Base-by-base conservation (phyloP, 2,797 vertebrate genomes). In the Champsocephalus esox region DNA sequence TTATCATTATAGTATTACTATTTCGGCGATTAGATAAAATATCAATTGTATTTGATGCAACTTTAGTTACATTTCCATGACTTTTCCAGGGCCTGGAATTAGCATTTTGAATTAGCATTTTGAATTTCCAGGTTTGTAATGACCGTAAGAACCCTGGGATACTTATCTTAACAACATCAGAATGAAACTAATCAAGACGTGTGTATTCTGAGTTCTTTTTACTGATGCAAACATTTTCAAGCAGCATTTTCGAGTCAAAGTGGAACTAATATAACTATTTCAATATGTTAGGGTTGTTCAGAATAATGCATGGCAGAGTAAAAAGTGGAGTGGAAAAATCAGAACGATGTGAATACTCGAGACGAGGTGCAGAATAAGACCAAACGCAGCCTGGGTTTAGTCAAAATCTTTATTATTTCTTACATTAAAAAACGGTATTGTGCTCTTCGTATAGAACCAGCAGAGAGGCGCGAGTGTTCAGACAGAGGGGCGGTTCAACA, bases 371-470 rank as follows among this genome's bases (percentile, higher is more conserved):
- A 38, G 9, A 57, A 49, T 34, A 11, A 38, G 44, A 66, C 62
- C 13, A 77, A 43, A 21, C 12, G n/a, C 12, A 28, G 44, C 3
- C 4, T 16, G 2, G 5, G 50, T 81, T 76, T 16, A 70, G 46
- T 64, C 3, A 44, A 60, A 81, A 54, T 2, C 17, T 87, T 88
- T 83, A 84, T 88, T 76, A 32, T 69, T 55, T 19, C 24, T 62
- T 41, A 78, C 41, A 70, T 19, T 67, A 19, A n/a, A 1, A 68
- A 70, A 64, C 21, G 11, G 14, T 12, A 32, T 62, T 24, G 24
- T 79, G 72, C 51, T 75, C 61, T 64, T 80, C 12, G 11, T 61
- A 14, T 19, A 51, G 46, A 41, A 64, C 69, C 77, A 75, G 72
- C 62, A 65, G 14, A 61, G 16, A 54, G 21, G 48, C 46, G 28